Evolutionary conservation across 2,113 vertebrate genomes (phyloP).

Genomic region (Cariama cristata): DNA sequence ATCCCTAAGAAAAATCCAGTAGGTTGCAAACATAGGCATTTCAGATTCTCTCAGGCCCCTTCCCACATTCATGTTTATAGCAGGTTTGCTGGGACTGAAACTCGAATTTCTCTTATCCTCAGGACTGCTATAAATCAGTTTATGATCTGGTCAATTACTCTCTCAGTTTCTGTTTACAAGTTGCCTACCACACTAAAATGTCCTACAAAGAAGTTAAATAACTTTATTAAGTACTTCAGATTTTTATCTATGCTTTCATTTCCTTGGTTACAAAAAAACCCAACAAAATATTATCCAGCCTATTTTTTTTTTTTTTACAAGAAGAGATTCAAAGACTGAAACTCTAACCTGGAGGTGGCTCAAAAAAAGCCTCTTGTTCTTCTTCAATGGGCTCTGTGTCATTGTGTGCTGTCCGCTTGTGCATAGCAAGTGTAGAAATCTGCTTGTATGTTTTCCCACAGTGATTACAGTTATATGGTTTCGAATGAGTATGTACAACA

Average conservation of each 20-base stretch:
- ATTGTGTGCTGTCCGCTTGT: constrained; percentile 96
- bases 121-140: not conserved
- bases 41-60: not conserved
- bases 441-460: constrained; percentile 99
- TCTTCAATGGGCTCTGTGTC: constrained; percentile 98
- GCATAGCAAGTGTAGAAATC: constrained; percentile 98
- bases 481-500: constrained; percentile 97
- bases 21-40: not conserved
- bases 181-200: not conserved
- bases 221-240: not conserved
- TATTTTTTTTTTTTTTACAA: not conserved
- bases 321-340: not conserved
- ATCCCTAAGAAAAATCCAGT: not conserved
- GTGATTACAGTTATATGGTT: constrained; percentile 99
- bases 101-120: not conserved
- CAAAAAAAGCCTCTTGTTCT: constrained; percentile 95
- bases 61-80: not conserved
- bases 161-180: not conserved
- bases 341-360: constrained; percentile 89
- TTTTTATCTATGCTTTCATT: not conserved
- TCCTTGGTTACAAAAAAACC: not conserved
- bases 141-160: not conserved
- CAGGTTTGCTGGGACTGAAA: not conserved
- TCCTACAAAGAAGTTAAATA: not conserved
- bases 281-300: not conserved